Evolutionary conservation across 2,797 vertebrate genomes (phyloP), one percentile per base, ranked within the genome.

Genomic region (Clarias fuscus): DNA sequence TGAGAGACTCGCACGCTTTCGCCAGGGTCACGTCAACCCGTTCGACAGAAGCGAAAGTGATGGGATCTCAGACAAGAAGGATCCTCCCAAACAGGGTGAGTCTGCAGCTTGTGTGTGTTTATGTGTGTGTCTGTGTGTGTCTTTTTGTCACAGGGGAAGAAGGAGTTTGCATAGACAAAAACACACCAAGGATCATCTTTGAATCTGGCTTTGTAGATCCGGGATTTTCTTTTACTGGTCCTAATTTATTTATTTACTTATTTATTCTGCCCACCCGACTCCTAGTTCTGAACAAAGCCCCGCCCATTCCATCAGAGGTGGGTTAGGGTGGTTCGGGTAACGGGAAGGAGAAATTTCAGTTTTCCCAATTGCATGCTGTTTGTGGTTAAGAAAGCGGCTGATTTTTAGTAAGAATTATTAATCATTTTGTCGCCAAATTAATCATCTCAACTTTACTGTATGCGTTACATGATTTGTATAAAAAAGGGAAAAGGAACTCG

Each of bases 11-110:
- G 96, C 97, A 89, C 95, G 95, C 84, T 99, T 99, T 92, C 97
- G 98, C 84, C 97, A 98, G 94, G 96, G 95, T 88, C 98, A 97
- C 89, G 96, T 98, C 92, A 99, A 99, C 94, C 98, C 98, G 11
- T 99, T 99, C 91, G 94, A 99, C 92, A 97, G 97, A 88, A 93
- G 93, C 85, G 95, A 95, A 70, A 95, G 94, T 84, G 92, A 91
- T 93, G 88, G 90, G 58, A 85, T 86, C 0, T 90, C 93, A 80
- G 94, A 92, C 73, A 91, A 89, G 30, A 94, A 91, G 10, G 93
- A 91, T 0, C 84, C 90, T 22, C 86, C 90, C 2, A 90, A 92
- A 76, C 93, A 94, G 86, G 97, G 97, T 98, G 90, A 92, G 93
- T 87, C 15, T 62, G 6, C n/a, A 56, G 4, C 15, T 62, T 67